phyloP scores from a whole-genome alignment of 2,797 vertebrate species.

The Acrocephalus scirpaceus region DNA sequence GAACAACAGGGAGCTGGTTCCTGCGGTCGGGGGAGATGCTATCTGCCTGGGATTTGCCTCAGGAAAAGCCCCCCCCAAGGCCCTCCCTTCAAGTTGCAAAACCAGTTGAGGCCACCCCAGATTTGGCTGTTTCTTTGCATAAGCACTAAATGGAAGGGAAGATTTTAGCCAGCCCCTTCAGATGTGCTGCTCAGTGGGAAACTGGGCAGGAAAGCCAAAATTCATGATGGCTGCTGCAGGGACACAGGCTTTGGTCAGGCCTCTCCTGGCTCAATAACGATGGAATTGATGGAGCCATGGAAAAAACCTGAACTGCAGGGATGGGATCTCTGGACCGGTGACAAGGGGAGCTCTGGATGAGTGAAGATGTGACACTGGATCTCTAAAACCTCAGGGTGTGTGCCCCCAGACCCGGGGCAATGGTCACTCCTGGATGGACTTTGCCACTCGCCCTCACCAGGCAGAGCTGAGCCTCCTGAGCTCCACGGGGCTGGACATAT shows the following conservation, averaged over 20 bases:
- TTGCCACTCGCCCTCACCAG: neutral
- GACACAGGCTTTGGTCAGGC: neutral
- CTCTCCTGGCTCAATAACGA: accelerated
- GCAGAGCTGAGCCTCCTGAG: neutral
- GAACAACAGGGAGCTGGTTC: slow-evolving; percentile 17
- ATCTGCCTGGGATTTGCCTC: slow-evolving; percentile 20
- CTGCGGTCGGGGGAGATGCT: neutral
- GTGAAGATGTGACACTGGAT: neutral
- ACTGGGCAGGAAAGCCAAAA: neutral
- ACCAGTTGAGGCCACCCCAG: slow-evolving; percentile 46
- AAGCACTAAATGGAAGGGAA: neutral
- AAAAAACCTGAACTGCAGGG: neutral
- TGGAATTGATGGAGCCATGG: neutral
- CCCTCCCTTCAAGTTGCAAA: slow-evolving; percentile 37
- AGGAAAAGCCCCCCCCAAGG: neutral
- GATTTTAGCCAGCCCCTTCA: neutral
- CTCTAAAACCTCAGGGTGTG: neutral
- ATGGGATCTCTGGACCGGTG: accelerated
- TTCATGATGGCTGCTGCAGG: neutral
- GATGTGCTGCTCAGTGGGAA: neutral
- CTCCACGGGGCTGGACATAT: neutral
- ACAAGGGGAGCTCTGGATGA: neutral
- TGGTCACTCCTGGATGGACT: neutral
- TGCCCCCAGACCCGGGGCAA: neutral
- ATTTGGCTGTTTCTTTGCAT: neutral